Base-by-base conservation (phyloP, 2,113 vertebrate species). In the Scortum barcoo region DNA sequence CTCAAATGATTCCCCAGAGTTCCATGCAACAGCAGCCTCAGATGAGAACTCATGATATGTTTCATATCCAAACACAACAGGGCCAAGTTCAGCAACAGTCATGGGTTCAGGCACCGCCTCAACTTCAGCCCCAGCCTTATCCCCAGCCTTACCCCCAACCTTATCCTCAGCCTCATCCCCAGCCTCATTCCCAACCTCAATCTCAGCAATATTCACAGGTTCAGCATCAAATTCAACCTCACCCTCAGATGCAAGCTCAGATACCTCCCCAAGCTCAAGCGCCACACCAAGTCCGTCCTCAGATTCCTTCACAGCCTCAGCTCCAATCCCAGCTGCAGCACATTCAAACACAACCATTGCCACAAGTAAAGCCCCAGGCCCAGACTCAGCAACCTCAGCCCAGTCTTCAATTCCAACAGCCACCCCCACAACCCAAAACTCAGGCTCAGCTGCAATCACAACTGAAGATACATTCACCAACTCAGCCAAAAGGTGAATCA, bases 61-160 rank as follows among this genome's bases (percentile, higher is more conserved):
- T 46, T 68, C 86, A 81, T 17, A 69, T 73, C 7, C 83, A 90
- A 76, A 65, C 48, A 22, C 85, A 88, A n/a, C 89, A 89, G 87
- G 60, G 71, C 20, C 89, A 77, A 19, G n/a, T 75, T 80, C 86
- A 90, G 51, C 89, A 87, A 48, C 88, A 90, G 50, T 62, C 78
- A 11, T 87, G 86, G 88, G 46, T 51, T 54, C 87, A 86, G 50
- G 8, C 36, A 38, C 68, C 65, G 4, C 80, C 70, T 8, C 86
- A 77, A 11, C 0, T 1, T 0, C 70, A 77, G 11, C 44, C 58
- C 10, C 88, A 87, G 28, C 33, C 88, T 42, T 84, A 84, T 75
- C 78, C 68, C 5, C 81, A 76, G 20, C 33, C 33, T 36, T 36
- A 36, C 6, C 3, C 33, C 33, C 33, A 36, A 36, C 33, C 33